Evolutionary conservation across 2,797 vertebrate species (phyloP).

Genomic region (Sardinella longiceps): DNA sequence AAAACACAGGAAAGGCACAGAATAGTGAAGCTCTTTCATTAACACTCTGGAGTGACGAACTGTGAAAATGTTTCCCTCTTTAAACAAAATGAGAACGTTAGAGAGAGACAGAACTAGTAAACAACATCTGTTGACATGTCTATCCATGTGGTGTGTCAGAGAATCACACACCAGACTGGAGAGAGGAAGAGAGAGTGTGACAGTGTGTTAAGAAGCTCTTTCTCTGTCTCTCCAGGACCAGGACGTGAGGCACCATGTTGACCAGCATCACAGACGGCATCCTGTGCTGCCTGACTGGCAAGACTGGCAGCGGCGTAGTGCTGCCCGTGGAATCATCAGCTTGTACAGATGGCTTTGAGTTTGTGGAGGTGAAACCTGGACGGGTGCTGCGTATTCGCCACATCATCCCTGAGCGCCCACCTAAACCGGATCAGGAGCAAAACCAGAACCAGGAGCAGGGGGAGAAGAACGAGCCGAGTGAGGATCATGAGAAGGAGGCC

Average conservation of each 20-base stretch:
- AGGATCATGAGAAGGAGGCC: neutral
- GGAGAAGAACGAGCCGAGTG: neutral
- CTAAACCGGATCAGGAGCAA: constrained; percentile 51
- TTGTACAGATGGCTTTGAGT: constrained; percentile 86
- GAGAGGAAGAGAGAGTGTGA: neutral
- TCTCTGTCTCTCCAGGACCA: constrained; percentile 45
- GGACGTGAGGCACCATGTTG: constrained; percentile 78
- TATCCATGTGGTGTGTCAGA: neutral
- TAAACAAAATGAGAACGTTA: neutral
- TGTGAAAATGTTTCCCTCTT: neutral
- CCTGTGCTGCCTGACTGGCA: constrained; percentile 92
- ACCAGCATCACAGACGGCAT: constrained; percentile 91
- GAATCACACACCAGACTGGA: neutral
- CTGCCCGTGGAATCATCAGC: constrained; percentile 85
- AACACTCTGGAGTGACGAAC: neutral
- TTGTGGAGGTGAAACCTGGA: constrained; percentile 95
- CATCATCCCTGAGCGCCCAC: constrained; percentile 67
- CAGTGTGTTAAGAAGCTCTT: neutral
- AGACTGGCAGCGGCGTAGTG: constrained; percentile 84
- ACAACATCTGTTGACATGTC: neutral
- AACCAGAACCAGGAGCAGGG: neutral
- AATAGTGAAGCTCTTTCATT: neutral
- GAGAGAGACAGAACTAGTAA: constrained; percentile 3
- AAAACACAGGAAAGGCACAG: neutral
- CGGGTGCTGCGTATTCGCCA: constrained; percentile 88